phyloP scores from a whole-genome alignment of 2,797 vertebrate genomes.

The Protosalanx chinensis region DNA sequence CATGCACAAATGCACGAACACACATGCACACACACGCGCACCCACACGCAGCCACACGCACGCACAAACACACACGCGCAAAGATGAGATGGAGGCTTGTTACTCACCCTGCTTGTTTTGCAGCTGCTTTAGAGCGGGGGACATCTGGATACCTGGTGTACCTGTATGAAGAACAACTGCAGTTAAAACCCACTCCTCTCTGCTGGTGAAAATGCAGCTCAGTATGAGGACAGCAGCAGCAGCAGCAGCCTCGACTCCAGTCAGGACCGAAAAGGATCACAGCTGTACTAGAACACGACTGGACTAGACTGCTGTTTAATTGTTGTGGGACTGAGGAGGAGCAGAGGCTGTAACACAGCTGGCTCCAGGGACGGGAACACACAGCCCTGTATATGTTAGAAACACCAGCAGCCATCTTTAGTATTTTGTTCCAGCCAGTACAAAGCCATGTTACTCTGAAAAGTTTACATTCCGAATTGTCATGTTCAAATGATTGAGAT shows the following conservation, averaged over 20 bases:
- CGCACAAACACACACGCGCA: conserved; percentile 5
- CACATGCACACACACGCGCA: background rate
- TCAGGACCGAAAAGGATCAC: background rate
- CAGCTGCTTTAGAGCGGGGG: conserved; percentile 81
- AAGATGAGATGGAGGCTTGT: conserved; percentile 46
- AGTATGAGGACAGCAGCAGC: conserved; percentile 50
- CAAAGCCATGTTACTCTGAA: no score
- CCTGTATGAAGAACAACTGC: conserved; percentile 82
- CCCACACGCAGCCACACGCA: background rate
- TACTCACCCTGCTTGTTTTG: conserved; percentile 85
- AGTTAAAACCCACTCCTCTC: conserved; percentile 73
- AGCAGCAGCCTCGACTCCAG: conserved; percentile 60
- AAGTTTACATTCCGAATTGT: no score
- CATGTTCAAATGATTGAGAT: no score
- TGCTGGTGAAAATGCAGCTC: conserved; percentile 76
- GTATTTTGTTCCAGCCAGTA: no score
- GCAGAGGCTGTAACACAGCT: conserved; percentile 46
- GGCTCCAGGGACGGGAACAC: conserved; percentile 46
- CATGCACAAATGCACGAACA: background rate
- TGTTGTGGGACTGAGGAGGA: conserved; percentile 56
- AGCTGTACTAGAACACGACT: conserved; percentile 53
- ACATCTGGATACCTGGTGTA: conserved; percentile 79
- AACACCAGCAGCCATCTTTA: no score
- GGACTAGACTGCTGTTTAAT: conserved; percentile 61
- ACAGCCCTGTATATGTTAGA: no score